phyloP scores from a whole-genome alignment of 2,888 invertebrate species.

The Thumatha senex region DNA sequence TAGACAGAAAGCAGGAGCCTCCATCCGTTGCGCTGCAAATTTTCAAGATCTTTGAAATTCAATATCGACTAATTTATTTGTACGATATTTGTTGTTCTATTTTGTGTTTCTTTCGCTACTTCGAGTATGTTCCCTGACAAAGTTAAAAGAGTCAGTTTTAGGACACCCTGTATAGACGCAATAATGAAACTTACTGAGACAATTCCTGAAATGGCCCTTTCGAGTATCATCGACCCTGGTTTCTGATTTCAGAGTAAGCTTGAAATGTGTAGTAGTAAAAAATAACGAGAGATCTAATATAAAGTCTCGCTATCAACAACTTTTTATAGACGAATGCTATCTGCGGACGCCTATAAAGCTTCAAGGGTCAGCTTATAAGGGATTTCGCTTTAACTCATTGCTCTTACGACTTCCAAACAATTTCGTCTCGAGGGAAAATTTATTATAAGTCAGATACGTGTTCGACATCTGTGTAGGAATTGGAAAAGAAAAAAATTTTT shows the following conservation, averaged over 20 bases:
- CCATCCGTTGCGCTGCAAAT: no score
- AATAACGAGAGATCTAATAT: constrained; percentile 12
- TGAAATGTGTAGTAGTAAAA: constrained; percentile 12
- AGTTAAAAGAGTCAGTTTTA: no score
- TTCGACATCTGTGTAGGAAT: neutral
- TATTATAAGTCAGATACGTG: constrained; percentile 6
- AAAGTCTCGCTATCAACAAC: constrained; percentile 34
- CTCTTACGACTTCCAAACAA: constrained; percentile 43
- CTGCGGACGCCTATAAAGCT: constrained; percentile 45
- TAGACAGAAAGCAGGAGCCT: no score
- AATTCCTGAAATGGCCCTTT: neutral
- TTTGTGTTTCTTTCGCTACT: no score
- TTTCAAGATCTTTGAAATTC: no score
- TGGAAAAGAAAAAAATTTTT: no score
- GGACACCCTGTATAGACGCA: no score
- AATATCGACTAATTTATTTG: no score
- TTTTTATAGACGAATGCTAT: constrained; percentile 42
- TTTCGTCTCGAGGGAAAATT: constrained; percentile 21
- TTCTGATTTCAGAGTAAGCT: constrained; percentile 11
- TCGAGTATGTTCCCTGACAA: no score
- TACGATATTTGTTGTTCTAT: no score
- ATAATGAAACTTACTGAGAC: no score
- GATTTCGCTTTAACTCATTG: constrained; percentile 46
- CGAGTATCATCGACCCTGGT: constrained; percentile 2
- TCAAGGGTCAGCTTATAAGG: constrained; percentile 40